Conservation (phyloP, 2,113 vertebrate genomes). For the Columba janthina region DNA sequence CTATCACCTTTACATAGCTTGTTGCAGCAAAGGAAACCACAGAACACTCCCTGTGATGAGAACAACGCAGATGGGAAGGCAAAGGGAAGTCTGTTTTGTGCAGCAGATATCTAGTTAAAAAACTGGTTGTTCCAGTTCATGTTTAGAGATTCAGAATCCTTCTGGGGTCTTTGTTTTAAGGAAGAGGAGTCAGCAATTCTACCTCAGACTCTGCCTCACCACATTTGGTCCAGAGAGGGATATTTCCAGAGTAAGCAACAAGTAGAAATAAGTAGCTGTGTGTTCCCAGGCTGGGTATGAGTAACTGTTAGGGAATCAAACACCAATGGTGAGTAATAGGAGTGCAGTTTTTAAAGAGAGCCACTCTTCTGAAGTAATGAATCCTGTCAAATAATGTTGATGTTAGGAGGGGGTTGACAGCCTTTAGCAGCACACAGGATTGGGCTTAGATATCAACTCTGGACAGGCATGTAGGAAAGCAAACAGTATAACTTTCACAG, state of each 20-base stretch:
- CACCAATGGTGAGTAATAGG: not conserved
- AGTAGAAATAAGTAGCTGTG: not conserved
- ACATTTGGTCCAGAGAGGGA: not conserved
- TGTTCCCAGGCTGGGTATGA: not conserved
- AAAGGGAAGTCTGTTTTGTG: not conserved
- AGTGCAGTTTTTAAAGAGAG: not conserved
- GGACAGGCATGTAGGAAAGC: not conserved
- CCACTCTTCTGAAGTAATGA: not conserved
- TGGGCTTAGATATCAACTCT: not conserved
- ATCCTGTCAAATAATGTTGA: not conserved
- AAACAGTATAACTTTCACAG: not conserved
- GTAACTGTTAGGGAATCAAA: not conserved
- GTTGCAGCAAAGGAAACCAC: not conserved
- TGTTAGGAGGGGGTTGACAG: not conserved
- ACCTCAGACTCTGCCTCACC: not conserved
- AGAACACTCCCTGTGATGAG: accelerated
- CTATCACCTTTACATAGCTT: not conserved
- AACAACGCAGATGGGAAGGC: not conserved
- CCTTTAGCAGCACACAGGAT: not conserved
- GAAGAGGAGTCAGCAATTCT: not conserved
- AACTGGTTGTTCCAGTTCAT: not conserved
- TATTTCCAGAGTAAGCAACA: not conserved
- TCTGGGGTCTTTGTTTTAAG: not conserved
- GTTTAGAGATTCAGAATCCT: not conserved
- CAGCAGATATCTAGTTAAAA: not conserved